Conservation (phyloP, 92 coral and sea anemone species). For the Paramuricea clavata region DNA sequence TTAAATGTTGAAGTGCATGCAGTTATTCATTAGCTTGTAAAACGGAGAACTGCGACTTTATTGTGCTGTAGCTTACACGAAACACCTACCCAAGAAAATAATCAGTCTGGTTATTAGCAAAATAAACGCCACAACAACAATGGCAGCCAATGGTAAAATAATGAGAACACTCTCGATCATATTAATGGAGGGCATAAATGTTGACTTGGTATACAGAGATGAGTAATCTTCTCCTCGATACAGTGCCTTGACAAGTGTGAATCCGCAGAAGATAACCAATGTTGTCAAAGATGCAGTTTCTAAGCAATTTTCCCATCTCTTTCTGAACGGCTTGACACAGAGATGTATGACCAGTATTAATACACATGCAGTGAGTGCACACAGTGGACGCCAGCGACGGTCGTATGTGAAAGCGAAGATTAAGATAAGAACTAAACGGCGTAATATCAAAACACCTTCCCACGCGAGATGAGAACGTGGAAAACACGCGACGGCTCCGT, state of each 20-base stretch:
- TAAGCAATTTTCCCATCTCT: neutral
- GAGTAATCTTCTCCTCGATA: conserved; percentile 33
- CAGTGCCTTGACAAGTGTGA: conserved; percentile 11
- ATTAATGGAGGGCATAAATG: conserved; percentile 9
- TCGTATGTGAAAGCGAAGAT: conserved; percentile 11
- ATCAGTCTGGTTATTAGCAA: neutral
- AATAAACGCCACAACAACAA: neutral
- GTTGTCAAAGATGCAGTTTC: conserved; percentile 17
- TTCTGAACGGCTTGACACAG: neutral
- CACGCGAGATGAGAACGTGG: conserved; percentile 17
- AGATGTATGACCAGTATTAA: conserved; percentile 19
- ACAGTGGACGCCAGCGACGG: conserved; percentile 7
- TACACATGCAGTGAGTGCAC: neutral
- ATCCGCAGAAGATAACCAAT: neutral
- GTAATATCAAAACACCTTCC: conserved; percentile 22
- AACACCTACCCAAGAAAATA: neutral
- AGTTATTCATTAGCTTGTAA: neutral
- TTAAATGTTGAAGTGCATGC: neutral
- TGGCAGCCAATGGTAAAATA: conserved; percentile 3
- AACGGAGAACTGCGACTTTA: neutral
- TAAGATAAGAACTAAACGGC: conserved; percentile 15
- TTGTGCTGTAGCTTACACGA: neutral
- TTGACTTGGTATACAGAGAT: neutral
- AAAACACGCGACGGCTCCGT: neutral
- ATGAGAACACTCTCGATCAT: conserved; percentile 14